Base-by-base conservation (phyloP, 2,888 invertebrate genomes). In the Eupithecia exiguata region DNA sequence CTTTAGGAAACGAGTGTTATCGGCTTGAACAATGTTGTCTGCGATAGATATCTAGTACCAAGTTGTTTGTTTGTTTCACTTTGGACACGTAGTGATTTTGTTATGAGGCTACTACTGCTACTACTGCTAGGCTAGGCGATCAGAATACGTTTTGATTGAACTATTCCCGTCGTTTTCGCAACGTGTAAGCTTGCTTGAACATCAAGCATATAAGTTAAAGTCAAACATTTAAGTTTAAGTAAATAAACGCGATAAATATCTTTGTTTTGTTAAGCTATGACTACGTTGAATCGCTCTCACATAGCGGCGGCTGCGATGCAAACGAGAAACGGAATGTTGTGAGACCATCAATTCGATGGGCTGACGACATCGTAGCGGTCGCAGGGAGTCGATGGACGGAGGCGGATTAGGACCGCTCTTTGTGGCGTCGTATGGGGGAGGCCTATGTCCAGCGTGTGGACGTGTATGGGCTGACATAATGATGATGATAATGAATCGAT, bases 1-100 rank as follows among this genome's bases (percentile, higher is more conserved):
- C 81, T 80, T 79, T 81, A 80, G 79, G 80, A 82, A 80, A 81
- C 78, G 76, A 82, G 75, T 70, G 75, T 82, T 79, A 82, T 80
- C 76, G 49, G 63, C n/a, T 65, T n/a, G 9, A 9, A n/a, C 10
- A n/a, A 36, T n/a, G 38, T 65, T 38, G n/a, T 36, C 9, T 36
- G n/a, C 35, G 63, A 53, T 53, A 21, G 10, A 53, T 21, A 21
- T 16, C 5, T 16, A 12, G 40, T 40, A 4, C 12, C 21, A 1
- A 30, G 10, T n/a, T 38, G 18, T 38, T 36, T 25, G 21, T 30
- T 61, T 30, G 61, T 16, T 30, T 61, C 6, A 61, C 61, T 61
- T 1, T 21, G 25, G 16, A 46, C 18, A 46, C 1, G 46, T 14
- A 43, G 16, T 36, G 5, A 43, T 46, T 46, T 46, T 18, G 18